Percentiles rank a stretch among this genome's conserved stretches.
These are phyloP conservation scores for Drosophila kurseongensis DNA, from an alignment of 1,140 invertebrate species.

Conservation along the genomic window DNA sequence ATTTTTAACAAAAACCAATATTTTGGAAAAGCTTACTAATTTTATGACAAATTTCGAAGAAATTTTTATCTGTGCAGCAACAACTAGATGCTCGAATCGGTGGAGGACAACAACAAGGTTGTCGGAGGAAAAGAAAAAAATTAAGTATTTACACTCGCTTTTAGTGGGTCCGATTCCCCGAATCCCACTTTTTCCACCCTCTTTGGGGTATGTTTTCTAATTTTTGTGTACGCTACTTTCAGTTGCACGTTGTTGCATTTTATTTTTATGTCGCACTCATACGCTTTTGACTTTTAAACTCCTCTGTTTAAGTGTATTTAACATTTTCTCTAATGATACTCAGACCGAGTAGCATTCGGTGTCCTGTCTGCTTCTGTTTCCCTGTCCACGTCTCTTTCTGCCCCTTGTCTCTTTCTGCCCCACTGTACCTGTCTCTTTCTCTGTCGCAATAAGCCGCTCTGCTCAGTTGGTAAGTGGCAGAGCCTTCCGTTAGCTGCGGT, in stretches of 20 bases:
- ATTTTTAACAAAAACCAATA: too few relatives aligned
- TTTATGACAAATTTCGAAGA: neutral
- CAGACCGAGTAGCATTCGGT: slow-evolving; percentile 69
- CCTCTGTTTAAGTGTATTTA: slow-evolving; percentile 72
- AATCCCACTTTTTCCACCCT: neutral
- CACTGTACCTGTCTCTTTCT: slow-evolving; percentile 11
- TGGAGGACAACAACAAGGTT: slow-evolving; percentile 37
- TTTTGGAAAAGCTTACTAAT: neutral
- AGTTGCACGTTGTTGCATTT: slow-evolving; percentile 46
- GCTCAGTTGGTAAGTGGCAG: slow-evolving; percentile 52
- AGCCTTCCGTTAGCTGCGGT: slow-evolving; percentile 68
- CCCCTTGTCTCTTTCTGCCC: neutral
- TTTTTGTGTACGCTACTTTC: slow-evolving; percentile 42
- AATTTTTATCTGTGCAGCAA: slow-evolving; percentile 13
- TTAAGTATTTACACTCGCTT: slow-evolving; percentile 67
- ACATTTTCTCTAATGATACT: slow-evolving; percentile 81
- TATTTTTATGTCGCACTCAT: slow-evolving; percentile 69
- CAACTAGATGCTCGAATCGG: slow-evolving; percentile 18
- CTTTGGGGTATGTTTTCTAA: slow-evolving; percentile 56
- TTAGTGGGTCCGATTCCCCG: slow-evolving; percentile 27
- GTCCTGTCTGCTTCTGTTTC: slow-evolving; percentile 11
- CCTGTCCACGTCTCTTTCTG: slow-evolving; percentile 3
- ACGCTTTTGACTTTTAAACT: slow-evolving; percentile 77
- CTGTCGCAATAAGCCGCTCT: slow-evolving; percentile 24
- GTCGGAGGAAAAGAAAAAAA: slow-evolving; percentile 36